Conservation (phyloP, 2,888 invertebrate species). For the Oxycera nigricornis region DNA sequence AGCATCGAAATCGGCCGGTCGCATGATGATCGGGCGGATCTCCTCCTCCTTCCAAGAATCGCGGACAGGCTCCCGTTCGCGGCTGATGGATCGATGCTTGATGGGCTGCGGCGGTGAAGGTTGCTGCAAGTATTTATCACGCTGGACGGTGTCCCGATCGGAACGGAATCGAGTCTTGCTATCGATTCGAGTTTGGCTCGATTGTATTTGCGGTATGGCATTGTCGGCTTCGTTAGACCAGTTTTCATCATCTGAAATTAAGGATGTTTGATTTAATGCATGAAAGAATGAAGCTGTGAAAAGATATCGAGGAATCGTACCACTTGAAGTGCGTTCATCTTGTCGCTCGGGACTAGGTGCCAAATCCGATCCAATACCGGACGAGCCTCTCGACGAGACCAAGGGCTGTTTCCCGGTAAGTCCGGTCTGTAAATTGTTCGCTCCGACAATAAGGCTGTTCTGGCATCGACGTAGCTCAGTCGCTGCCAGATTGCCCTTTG, state of each 20-base stretch:
- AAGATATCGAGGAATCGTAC: conserved; percentile 51
- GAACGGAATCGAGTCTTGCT: conserved; percentile 23
- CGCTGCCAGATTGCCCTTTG: conserved; percentile 76
- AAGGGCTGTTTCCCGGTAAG: conserved; percentile 48
- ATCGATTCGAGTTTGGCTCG: conserved; percentile 55
- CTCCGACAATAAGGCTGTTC: conserved; percentile 60
- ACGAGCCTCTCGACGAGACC: conserved; percentile 81
- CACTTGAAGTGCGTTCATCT: conserved; percentile 62
- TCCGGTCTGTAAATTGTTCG: conserved; percentile 54
- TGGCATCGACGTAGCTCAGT: conserved; percentile 69
- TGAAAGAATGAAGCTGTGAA: not conserved
- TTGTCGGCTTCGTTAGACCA: conserved; percentile 62
- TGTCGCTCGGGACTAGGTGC: conserved; percentile 81
- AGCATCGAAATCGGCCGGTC: conserved; percentile 59
- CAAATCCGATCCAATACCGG: conserved; percentile 88
- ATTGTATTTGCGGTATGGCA: conserved; percentile 55
- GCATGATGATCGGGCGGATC: conserved; percentile 60
- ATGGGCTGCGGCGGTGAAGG: not conserved
- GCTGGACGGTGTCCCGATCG: conserved; percentile 11
- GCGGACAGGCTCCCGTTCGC: conserved; percentile 19
- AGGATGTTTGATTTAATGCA: conserved; percentile 1
- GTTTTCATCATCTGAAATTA: conserved; percentile 58
- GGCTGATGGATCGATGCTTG: conserved; percentile 31
- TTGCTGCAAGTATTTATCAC: conserved; percentile 19
- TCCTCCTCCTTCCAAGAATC: conserved; percentile 56